Evolutionary conservation across 1,140 invertebrate species (phyloP).

Genomic region (Leptopilina boulardi): DNA sequence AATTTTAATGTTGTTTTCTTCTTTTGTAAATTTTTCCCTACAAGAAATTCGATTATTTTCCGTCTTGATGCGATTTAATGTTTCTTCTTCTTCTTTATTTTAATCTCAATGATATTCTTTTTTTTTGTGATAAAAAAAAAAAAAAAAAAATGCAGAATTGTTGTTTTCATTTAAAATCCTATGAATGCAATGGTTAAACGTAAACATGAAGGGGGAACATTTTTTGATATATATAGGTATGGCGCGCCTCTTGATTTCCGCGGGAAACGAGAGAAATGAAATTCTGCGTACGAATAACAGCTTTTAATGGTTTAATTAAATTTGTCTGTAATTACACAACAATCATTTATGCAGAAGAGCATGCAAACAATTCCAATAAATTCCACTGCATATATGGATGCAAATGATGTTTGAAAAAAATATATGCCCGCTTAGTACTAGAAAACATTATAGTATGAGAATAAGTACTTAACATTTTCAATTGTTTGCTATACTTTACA

Average conservation of each 20-base stretch:
- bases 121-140: no score
- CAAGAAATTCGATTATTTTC: no score
- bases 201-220: neutral
- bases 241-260: conserved; percentile 14
- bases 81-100: no score
- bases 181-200: neutral
- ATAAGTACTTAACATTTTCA: neutral
- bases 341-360: conserved; percentile 24
- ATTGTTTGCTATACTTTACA: neutral
- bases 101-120: no score
- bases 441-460: conserved; percentile 5
- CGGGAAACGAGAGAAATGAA: conserved; percentile 7
- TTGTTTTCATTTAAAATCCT: neutral
- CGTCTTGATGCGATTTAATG: no score
- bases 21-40: no score
- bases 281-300: conserved; percentile 26
- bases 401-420: conserved; percentile 1
- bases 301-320: conserved; percentile 22
- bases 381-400: neutral
- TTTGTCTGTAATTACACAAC: conserved; percentile 23
- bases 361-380: conserved; percentile 28
- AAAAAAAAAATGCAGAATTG: neutral
- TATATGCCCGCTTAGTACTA: neutral
- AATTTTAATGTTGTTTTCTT: no score
- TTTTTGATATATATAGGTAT: neutral